A percentile compares a stretch with the other conserved stretches of the same genome.
These are phyloP conservation scores for Copidosoma aretas DNA, from an alignment of 2,888 invertebrate species.

Conservation along the genomic window DNA sequence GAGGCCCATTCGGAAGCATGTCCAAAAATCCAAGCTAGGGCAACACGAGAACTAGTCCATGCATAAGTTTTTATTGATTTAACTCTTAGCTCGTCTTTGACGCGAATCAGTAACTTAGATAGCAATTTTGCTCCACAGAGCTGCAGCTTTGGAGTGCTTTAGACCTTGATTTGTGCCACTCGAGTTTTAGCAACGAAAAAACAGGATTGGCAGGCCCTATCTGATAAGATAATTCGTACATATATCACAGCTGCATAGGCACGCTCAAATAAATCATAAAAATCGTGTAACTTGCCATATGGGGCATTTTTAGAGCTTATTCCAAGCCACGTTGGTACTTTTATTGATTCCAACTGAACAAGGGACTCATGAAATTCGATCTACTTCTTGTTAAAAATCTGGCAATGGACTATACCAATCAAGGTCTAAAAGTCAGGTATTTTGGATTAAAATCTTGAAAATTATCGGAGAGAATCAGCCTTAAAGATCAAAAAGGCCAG, in stretches of 20 bases:
- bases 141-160: neutral
- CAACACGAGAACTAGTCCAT: neutral
- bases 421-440: too few species aligned
- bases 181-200: neutral
- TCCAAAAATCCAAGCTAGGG: neutral
- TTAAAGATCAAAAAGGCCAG: too few species aligned
- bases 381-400: neutral
- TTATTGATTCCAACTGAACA: too few species aligned
- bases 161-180: neutral
- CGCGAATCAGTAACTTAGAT: too few species aligned
- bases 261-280: neutral
- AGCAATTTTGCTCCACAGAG: too few species aligned
- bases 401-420: neutral
- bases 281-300: neutral
- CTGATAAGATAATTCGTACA: neutral
- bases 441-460: too few species aligned
- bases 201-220: neutral
- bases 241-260: neutral
- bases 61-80: neutral
- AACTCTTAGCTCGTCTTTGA: too few species aligned
- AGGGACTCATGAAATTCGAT: neutral
- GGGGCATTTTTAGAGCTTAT: too few species aligned
- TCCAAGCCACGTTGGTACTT: too few species aligned
- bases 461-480: too few species aligned
- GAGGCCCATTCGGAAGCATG: neutral